Evolutionary conservation across 1,140 invertebrate genomes (phyloP).

Genomic region (Drosophila mauritiana): DNA sequence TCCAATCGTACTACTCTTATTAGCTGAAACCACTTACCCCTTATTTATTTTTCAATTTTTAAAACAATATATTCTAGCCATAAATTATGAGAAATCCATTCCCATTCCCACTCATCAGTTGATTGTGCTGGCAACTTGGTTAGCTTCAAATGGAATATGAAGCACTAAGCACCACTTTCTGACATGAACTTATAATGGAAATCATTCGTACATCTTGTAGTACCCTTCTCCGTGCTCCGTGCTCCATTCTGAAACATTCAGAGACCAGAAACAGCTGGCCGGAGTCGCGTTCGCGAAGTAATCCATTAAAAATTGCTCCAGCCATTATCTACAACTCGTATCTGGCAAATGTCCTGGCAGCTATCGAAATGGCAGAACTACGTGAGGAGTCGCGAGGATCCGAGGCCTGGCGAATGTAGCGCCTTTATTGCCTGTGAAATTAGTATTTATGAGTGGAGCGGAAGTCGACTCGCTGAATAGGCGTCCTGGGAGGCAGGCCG

Average conservation of each 20-base stretch:
- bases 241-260: too few species aligned
- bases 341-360: conserved; percentile 72
- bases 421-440: conserved; percentile 84
- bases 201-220: conserved; percentile 2
- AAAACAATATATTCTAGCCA: background rate
- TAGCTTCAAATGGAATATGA: background rate
- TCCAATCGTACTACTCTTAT: too few species aligned
- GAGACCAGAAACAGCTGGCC: conserved; percentile 14
- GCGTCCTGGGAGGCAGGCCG: conserved; percentile 56
- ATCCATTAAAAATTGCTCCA: conserved; percentile 75
- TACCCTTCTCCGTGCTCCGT: background rate
- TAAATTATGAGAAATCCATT: background rate
- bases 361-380: conserved; percentile 67
- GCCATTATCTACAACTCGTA: conserved; percentile 43
- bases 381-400: conserved; percentile 52
- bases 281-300: conserved; percentile 45
- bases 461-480: conserved; percentile 55
- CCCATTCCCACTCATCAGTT: background rate
- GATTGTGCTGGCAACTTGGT: background rate
- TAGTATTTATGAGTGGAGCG: conserved; percentile 82
- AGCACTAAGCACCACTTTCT: background rate
- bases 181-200: conserved; percentile 10
- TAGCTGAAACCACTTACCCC: too few species aligned
- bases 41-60: background rate
- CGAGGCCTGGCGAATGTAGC: conserved; percentile 63